Evolutionary conservation across 2,797 vertebrate genomes (phyloP), one percentile per base, ranked within the genome.

Genomic region (Dermochelys coriacea): DNA sequence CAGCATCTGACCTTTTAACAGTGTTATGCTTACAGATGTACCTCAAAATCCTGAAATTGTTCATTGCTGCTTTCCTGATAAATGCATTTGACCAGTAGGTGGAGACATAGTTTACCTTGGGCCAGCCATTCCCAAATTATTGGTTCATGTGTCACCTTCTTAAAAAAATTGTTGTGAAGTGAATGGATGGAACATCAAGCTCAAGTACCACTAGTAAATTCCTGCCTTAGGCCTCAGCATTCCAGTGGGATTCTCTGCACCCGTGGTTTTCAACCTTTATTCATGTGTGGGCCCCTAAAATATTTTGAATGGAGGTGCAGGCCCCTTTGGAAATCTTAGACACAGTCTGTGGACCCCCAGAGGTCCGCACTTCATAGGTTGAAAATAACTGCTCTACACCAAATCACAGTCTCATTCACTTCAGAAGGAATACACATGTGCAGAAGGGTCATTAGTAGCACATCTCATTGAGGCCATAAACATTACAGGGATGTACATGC

Each of bases 401-500:
- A 2, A 6, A 91, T 82, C 29, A 84, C 29, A 88, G 78, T 25
- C 37, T 49, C 64, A 21, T n/a, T 71, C n/a, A 71, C 4, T 68
- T 90, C 64, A 84, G 16, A 82, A 31, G 59, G 59, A 87, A 85
- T 18, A 78, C 2, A 31, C 21, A n/a, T 91, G 78, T 10, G 54
- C 68, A 41, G 23, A 37, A 21, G 34, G 68, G 21, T 71, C 37
- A 41, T 41, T 41, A 16, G 68, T 71, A 41, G 37, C 68, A 12
- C 21, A 21, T 71, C 37, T 37, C 41, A 29, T n/a, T 51, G 52
- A 8, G 10, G 19, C 57, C 16, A 6, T 78, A 57, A 6, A 0
- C 12, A 27, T 50, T 80, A 2, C 0, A 49, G 12, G 4, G 2
- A 12, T 85, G 31, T 61, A 47, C 12, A 4, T 8, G 12, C 0